Evolutionary conservation across 2,888 invertebrate genomes (phyloP), one percentile per base, ranked within the genome.

Genomic region (Didymodactylos carnosus): DNA sequence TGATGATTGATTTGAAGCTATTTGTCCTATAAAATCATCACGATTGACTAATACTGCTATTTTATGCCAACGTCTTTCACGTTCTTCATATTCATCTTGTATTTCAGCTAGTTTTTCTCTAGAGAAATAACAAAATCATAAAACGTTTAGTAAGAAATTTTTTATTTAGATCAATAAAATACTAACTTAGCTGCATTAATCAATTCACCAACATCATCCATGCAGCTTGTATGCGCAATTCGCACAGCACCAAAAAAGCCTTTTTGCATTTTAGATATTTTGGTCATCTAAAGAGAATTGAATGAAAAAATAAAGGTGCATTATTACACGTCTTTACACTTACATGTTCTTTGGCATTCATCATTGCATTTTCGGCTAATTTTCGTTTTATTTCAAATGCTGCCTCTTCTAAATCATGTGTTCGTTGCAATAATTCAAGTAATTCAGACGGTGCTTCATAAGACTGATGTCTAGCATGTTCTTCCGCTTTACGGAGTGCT

Each of bases 201-300:
- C 62, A 62, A 46, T 74, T 74, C 23, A 62, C 62, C 35, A 10
- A 62, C 71, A 46, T 74, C 62, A 25, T 74, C 74, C 35, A 74
- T 46, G 11, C 43, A 43, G 25, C 71, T 53, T n/a, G 74, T 71
- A 70, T 74, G 74, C 71, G 74, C 71, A 19, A 74, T 74, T 40
- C 71, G 71, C 5, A 74, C 40, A 41, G 74, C 74, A 39, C 74
- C 74, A 2, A 74, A 71, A 6, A 74, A 39, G 14, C 74, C 74
- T n/a, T 71, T 71, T 39, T 74, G 71, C 25, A 62, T 53, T 53
- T 74, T 74, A 11, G 74, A 71, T 53, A 74, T 74, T 43, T 74
- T 72, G 39, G 53, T 74, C 39, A 74, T 27, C 40, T 53, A n/a
- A 41, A 70, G 39, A 39, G 2, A 53, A 23, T 49, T 43, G 14